Conservation (phyloP, 2,113 vertebrate species). For the Cinclus mexicanus region DNA sequence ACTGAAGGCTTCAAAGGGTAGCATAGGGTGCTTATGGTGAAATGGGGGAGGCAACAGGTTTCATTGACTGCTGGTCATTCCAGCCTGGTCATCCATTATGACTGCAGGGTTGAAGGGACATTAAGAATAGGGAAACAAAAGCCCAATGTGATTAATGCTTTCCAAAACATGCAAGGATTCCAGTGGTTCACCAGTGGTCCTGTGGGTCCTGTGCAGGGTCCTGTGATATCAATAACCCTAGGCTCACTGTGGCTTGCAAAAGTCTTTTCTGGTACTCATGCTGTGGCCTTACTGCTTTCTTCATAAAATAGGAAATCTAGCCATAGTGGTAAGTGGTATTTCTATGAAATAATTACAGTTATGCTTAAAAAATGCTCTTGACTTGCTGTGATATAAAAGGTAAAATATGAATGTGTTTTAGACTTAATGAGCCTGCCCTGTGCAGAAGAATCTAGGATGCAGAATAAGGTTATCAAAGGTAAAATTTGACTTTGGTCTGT, state of each 20-base stretch:
- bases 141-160: neutral
- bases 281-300: neutral
- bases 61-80: neutral
- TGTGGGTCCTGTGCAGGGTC: rapidly evolving
- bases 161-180: neutral
- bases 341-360: neutral
- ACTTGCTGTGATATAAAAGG: neutral
- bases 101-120: neutral
- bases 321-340: neutral
- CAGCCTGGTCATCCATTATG: neutral
- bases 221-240: neutral
- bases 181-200: neutral
- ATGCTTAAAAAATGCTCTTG: neutral
- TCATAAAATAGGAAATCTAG: neutral
- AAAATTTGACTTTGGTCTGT: neutral
- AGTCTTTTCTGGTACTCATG: neutral
- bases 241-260: neutral
- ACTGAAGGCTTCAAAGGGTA: neutral
- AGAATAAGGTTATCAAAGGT: neutral
- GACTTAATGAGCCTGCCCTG: neutral
- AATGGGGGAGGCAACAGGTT: neutral
- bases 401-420: neutral
- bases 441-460: neutral
- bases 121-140: neutral
- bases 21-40: neutral